A percentile compares a stretch with the other conserved stretches of the same genome.
These are phyloP conservation scores for Eriosoma lanigerum DNA, from an alignment of 1,140 invertebrate species.

Conservation along the genomic window DNA sequence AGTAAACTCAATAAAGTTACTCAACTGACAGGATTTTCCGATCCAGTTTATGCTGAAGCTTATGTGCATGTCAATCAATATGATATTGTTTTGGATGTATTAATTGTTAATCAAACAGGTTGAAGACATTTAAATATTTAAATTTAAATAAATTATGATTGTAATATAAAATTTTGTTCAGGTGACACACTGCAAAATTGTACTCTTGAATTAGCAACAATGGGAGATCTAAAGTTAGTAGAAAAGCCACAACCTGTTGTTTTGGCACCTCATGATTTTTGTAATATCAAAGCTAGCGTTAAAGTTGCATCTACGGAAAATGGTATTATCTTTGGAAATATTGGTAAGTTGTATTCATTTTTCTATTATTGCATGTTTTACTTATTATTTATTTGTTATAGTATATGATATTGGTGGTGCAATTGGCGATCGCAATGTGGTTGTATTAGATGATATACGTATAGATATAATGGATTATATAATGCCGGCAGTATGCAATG, in stretches of 20 bases:
- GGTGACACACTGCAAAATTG: constrained; percentile 96
- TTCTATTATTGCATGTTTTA: background rate
- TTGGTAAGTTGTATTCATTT: constrained; percentile 61
- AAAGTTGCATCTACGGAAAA: constrained; percentile 97
- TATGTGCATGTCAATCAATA: constrained; percentile 99
- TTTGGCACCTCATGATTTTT: constrained; percentile 93
- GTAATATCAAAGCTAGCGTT: constrained; percentile 96
- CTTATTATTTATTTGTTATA: constrained; percentile 57
- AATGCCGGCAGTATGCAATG: constrained; percentile 91
- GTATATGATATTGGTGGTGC: constrained; percentile 95
- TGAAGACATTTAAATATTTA: constrained; percentile 33
- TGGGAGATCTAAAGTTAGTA: constrained; percentile 96
- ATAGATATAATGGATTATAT: constrained; percentile 99
- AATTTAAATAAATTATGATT: constrained; percentile 51
- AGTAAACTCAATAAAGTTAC: constrained; percentile 85
- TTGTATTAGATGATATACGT: constrained; percentile 98
- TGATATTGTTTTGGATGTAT: constrained; percentile 94
- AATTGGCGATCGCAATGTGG: constrained; percentile 91
- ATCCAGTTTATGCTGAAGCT: constrained; percentile 98
- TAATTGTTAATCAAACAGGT: constrained; percentile 97
- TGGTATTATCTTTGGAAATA: constrained; percentile 99
- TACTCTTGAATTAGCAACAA: constrained; percentile 93
- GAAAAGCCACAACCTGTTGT: constrained; percentile 96
- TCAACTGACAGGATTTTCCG: constrained; percentile 99
- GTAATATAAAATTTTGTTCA: constrained; percentile 54